phyloP scores from a whole-genome alignment of 2,113 vertebrate genomes.

The Saimiri boliviensis region DNA sequence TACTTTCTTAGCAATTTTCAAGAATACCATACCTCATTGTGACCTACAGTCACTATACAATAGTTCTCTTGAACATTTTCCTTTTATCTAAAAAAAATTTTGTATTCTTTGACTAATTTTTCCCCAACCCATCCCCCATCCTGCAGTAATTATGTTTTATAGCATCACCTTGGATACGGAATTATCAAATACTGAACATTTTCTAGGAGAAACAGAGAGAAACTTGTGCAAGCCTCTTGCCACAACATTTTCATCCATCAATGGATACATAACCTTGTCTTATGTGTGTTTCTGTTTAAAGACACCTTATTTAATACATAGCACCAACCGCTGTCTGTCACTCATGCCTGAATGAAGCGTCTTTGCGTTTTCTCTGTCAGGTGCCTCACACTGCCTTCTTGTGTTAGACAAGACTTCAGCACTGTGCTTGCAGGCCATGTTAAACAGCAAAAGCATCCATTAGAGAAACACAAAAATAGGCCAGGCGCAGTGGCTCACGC shows the following conservation, averaged over 20 bases:
- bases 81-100: background rate
- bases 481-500: too few species aligned
- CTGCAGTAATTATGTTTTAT: background rate
- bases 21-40: rapidly evolving
- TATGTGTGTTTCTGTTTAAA: background rate
- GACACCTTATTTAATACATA: background rate
- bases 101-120: too few species aligned
- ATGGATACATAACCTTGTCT: background rate
- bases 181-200: background rate
- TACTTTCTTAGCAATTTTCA: background rate
- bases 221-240: too few species aligned
- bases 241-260: background rate
- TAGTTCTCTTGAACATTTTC: background rate
- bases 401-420: too few species aligned
- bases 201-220: background rate
- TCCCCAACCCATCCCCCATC: background rate
- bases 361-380: too few species aligned
- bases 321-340: background rate
- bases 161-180: background rate
- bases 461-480: background rate
- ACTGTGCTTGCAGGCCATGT: background rate
- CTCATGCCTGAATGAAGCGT: background rate
- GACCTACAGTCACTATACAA: background rate
- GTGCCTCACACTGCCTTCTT: background rate
- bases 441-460: background rate